Evolutionary conservation across 2,113 vertebrate genomes (phyloP).

Genomic region (Brachypodius melanocephalos): DNA sequence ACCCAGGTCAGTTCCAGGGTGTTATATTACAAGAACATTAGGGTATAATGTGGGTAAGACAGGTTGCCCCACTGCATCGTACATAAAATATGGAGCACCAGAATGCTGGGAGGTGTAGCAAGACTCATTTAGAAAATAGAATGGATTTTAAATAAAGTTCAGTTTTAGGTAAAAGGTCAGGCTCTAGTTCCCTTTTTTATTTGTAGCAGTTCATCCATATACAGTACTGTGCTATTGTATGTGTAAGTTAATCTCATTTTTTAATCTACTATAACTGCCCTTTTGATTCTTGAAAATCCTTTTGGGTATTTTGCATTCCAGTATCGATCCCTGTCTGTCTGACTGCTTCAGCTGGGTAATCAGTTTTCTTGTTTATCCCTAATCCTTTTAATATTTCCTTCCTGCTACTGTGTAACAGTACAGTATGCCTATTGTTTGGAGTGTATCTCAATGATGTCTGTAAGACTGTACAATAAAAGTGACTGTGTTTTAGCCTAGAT

Average conservation of each 20-base stretch:
- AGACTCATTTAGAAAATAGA: not conserved
- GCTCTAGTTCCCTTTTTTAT: conserved; percentile 6
- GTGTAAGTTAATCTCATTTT: conserved; percentile 61
- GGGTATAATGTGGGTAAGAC: not conserved
- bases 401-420: conserved; percentile 44
- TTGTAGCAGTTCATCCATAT: conserved; percentile 40
- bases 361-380: conserved; percentile 73
- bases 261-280: conserved; percentile 64
- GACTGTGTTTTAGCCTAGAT: not conserved
- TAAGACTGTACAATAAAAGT: not conserved
- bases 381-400: conserved; percentile 73
- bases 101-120: not conserved
- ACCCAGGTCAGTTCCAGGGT: not conserved
- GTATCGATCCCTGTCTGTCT: conserved; percentile 67
- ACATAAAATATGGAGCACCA: not conserved
- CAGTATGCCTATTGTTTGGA: conserved; percentile 53
- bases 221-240: not conserved
- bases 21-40: not conserved
- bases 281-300: conserved; percentile 68
- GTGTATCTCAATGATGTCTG: not conserved
- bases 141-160: conserved; percentile 8
- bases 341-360: conserved; percentile 66
- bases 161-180: conserved; percentile 26
- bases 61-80: not conserved
- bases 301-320: conserved; percentile 60